Base-by-base conservation (phyloP, 2,888 invertebrate species). In the Microdon myrmicae region DNA sequence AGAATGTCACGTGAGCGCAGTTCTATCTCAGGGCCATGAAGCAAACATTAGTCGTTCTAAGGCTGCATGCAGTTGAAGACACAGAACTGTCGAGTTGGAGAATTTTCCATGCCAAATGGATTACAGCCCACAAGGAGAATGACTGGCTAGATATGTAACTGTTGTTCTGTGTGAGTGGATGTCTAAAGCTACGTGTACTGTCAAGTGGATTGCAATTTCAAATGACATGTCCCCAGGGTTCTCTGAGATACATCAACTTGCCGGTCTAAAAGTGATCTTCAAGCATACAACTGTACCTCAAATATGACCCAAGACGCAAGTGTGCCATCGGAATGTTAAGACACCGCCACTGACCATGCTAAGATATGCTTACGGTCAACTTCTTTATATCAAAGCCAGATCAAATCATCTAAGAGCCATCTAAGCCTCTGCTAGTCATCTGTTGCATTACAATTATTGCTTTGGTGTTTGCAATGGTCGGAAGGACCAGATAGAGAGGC, bases 31-130 rank as follows among this genome's bases (percentile, higher is more conserved):
- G 41, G 51, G 37, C 45, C 41, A 51, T 45, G 47, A 35, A 35
- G 26, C 26, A 31, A 49, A 44, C 44, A 35, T 49, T 45, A 49
- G 45, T 51, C 45, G 34, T 25, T 31, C 23, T 35, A 19, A 10
- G 20, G 14, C 19, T 7, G n/a, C 9, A 10, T 28, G 3, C 13
- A 28, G 20, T 3, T 23, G 10, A 17, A 20, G 22, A 28, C 31
- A 39, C 25, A 28, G 45, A 38, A 31, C 12, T 28, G 35, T 8
- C 14, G 16, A 10, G 28, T 34, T n/a, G 34, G 34, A 35, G 49
- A 56, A 56, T 61, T 56, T 41, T 39, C 49, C 56, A 64, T 64
- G 61, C 56, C 49, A 56, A 61, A 61, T 10, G 56, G 35, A 45
- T 56, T 49, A 41, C 61, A 16, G 37, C 45, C 51, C 49, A 56